Conservation (phyloP, 2,797 vertebrate species). For the Enteromius thamalakanensis region DNA sequence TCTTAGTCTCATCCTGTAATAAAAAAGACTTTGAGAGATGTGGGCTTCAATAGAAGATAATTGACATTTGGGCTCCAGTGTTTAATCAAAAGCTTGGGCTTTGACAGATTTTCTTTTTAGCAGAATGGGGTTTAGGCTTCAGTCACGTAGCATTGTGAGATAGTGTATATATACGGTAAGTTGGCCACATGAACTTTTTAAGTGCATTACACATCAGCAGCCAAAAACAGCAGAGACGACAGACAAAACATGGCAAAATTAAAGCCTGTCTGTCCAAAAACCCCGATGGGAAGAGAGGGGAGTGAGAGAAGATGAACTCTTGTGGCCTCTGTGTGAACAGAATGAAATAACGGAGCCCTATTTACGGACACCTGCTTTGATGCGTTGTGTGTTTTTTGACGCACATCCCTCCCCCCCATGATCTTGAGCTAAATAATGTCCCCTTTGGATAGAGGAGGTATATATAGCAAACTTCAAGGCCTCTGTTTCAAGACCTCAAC, state of each 20-base stretch:
- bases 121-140: slow-evolving; percentile 21
- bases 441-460: slow-evolving; percentile 46
- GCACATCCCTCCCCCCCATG: slow-evolving; percentile 62
- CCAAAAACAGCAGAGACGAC: slow-evolving; percentile 38
- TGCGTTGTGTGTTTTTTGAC: slow-evolving; percentile 62
- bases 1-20: not conserved
- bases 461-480: slow-evolving; percentile 58
- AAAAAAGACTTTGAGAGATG: slow-evolving; percentile 18
- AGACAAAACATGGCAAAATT: slow-evolving; percentile 44
- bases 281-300: not conserved
- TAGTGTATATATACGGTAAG: not conserved
- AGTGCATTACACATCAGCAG: slow-evolving; percentile 33
- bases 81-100: slow-evolving; percentile 40
- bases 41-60: slow-evolving; percentile 8
- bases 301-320: slow-evolving; percentile 20
- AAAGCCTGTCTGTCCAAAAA: slow-evolving; percentile 44
- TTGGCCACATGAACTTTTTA: slow-evolving; percentile 34
- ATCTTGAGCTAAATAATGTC: slow-evolving; percentile 49
- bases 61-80: not conserved
- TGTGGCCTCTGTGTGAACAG: slow-evolving; percentile 8
- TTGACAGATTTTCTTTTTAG: slow-evolving; percentile 26
- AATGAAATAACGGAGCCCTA: slow-evolving; percentile 1
- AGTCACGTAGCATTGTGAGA: slow-evolving; percentile 45
- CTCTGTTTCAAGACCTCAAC: slow-evolving; percentile 20
- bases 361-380: slow-evolving; percentile 63